phyloP scores from a whole-genome alignment of 2,888 invertebrate genomes.

The Ellobium chinense region DNA sequence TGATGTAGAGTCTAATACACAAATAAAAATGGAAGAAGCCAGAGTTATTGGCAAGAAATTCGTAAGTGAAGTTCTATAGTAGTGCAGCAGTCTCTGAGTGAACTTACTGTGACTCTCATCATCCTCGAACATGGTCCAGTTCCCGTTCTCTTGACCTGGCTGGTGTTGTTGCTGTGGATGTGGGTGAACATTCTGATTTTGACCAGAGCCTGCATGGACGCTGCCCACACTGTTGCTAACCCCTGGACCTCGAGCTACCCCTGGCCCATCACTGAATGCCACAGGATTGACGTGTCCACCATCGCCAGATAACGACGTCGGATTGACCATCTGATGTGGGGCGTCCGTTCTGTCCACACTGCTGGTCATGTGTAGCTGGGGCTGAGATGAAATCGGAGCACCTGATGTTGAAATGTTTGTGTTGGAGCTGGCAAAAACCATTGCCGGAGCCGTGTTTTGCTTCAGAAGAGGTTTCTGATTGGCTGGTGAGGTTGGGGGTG shows the following conservation, averaged over 20 bases:
- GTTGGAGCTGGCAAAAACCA: slow-evolving; percentile 36
- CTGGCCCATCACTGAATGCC: slow-evolving; percentile 44
- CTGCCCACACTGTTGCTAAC: slow-evolving; percentile 2
- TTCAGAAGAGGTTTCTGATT: slow-evolving; percentile 49
- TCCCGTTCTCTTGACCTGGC: slow-evolving; percentile 58
- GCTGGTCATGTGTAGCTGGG: slow-evolving; percentile 6
- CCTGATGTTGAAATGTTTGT: neutral
- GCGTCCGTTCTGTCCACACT: slow-evolving; percentile 31
- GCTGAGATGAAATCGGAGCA: slow-evolving; percentile 19
- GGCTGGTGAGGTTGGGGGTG: slow-evolving; percentile 60
- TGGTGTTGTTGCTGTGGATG: slow-evolving; percentile 39
- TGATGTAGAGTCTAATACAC: too few relatives aligned
- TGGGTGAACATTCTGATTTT: neutral
- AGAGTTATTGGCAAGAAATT: too few relatives aligned
- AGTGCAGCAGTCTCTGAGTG: too few relatives aligned
- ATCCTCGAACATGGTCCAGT: slow-evolving; percentile 75
- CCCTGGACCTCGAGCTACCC: neutral
- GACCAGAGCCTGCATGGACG: slow-evolving; percentile 23
- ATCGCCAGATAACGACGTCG: slow-evolving; percentile 25
- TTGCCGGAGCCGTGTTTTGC: slow-evolving; percentile 56
- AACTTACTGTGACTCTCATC: slow-evolving; percentile 69
- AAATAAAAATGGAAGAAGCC: too few relatives aligned
- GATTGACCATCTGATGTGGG: slow-evolving; percentile 1
- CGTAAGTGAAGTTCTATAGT: too few relatives aligned
- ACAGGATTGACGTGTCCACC: slow-evolving; percentile 56